Percentiles rank a stretch among this genome's conserved stretches.
Evolutionary conservation across 2,797 vertebrate genomes (phyloP).

Genomic region (Diplodus puntazzo): DNA sequence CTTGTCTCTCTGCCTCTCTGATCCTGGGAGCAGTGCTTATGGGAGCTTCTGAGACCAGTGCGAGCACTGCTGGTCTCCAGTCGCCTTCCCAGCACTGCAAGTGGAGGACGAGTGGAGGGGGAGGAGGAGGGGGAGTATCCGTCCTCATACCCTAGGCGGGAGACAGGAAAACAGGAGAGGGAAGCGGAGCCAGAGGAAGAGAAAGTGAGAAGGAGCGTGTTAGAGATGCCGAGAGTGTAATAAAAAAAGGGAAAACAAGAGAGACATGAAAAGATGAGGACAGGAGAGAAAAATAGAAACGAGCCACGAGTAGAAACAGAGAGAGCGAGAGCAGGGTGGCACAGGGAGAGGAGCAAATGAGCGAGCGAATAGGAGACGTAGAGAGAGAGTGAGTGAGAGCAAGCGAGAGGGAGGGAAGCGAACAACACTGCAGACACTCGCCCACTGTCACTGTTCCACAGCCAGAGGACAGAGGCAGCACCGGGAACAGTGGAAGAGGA

Average conservation of each 20-base stretch:
- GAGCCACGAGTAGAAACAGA: constrained; percentile 23
- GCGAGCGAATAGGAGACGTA: constrained; percentile 57
- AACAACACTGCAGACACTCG: constrained; percentile 81
- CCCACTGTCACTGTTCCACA: constrained; percentile 85
- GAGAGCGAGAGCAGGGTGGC: constrained; percentile 32
- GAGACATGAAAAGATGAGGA: constrained; percentile 19
- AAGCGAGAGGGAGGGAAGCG: constrained; percentile 76
- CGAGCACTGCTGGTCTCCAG: constrained; percentile 72
- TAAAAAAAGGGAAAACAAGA: constrained; percentile 40
- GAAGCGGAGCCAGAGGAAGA: constrained; percentile 9
- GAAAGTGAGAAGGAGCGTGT: constrained; percentile 50
- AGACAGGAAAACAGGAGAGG: constrained; percentile 27
- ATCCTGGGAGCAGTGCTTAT: constrained; percentile 70
- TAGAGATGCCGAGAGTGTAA: constrained; percentile 46
- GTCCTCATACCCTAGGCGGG: constrained; percentile 54
- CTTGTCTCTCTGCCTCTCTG: constrained; percentile 73
- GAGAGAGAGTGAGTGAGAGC: constrained; percentile 53
- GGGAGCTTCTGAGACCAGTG: constrained; percentile 67
- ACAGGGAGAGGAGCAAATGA: constrained; percentile 56
- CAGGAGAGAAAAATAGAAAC: constrained; percentile 30
- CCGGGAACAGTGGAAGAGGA: constrained; percentile 64
- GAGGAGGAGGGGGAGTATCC: constrained; percentile 38
- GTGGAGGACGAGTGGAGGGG: constrained; percentile 39
- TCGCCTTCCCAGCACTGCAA: constrained; percentile 54
- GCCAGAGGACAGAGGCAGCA: constrained; percentile 86